phyloP scores from a whole-genome alignment of 2,888 invertebrate species.

The Metalampra italica region DNA sequence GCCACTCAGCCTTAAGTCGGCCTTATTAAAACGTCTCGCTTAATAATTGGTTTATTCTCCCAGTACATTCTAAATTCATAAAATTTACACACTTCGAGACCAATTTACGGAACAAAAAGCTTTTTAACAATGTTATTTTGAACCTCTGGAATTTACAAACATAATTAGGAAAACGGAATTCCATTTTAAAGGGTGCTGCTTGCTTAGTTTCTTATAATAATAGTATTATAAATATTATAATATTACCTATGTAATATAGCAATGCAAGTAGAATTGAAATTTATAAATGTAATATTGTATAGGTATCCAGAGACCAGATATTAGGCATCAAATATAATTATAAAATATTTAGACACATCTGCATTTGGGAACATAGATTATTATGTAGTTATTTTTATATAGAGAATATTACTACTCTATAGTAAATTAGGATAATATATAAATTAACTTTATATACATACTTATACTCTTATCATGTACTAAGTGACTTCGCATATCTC shows the following conservation, averaged over 20 bases:
- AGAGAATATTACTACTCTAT: background rate
- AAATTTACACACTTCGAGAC: background rate
- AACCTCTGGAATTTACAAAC: background rate
- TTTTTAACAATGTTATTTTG: background rate
- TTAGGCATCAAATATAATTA: too few species aligned
- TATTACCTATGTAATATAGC: slow-evolving; percentile 1
- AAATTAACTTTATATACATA: too few species aligned
- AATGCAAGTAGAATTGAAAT: slow-evolving; percentile 16
- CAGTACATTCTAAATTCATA: background rate
- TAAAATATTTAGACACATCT: background rate
- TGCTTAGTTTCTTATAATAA: background rate
- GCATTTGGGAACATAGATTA: slow-evolving; percentile 12
- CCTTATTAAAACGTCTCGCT: too few species aligned
- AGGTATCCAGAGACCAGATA: background rate
- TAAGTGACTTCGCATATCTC: slow-evolving; percentile 1
- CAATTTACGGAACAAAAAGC: background rate
- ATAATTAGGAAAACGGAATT: background rate
- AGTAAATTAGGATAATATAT: background rate
- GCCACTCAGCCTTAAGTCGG: too few species aligned
- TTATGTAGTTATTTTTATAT: slow-evolving; percentile 11
- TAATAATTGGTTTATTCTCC: too few species aligned
- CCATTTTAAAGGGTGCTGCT: background rate
- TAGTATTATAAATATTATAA: background rate
- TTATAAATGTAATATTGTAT: background rate
- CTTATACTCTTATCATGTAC: too few species aligned